phyloP scores from a whole-genome alignment of 2,797 vertebrate species.

The Pelodytes ibericus region DNA sequence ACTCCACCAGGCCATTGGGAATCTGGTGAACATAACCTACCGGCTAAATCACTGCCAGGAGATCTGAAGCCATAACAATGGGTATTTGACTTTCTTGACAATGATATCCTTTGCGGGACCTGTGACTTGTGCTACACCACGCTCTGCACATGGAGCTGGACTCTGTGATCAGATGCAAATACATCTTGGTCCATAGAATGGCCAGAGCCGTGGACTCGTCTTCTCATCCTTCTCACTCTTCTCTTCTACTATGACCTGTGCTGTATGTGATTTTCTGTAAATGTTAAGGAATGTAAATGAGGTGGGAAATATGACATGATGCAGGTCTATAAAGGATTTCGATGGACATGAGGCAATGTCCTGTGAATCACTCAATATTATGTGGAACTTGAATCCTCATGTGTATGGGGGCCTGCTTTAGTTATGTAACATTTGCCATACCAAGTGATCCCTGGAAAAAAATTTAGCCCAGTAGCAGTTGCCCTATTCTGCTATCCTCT shows the following conservation, averaged over 20 bases:
- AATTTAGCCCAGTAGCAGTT: background rate
- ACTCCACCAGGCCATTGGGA: background rate
- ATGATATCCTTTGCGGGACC: conserved; percentile 4
- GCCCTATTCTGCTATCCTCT: background rate
- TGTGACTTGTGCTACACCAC: conserved; percentile 14
- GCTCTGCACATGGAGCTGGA: conserved; percentile 45
- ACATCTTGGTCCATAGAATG: conserved; percentile 30
- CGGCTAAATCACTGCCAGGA: background rate
- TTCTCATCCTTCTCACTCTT: background rate
- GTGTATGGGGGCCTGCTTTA: background rate
- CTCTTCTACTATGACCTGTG: background rate
- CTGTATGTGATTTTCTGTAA: conserved; percentile 10
- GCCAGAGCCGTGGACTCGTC: conserved; percentile 28
- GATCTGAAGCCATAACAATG: conserved; percentile 50
- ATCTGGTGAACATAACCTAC: background rate
- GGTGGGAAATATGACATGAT: conserved; percentile 37
- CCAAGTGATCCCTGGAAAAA: background rate
- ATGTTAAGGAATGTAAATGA: background rate
- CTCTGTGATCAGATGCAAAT: conserved; percentile 43
- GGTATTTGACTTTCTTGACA: conserved; percentile 23
- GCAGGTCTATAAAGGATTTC: background rate
- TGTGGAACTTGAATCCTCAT: conserved; percentile 23
- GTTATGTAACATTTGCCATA: background rate
- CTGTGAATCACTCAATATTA: background rate
- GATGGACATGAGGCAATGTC: background rate